Conservation (phyloP, 1,140 invertebrate genomes). For the Magallana angulata region DNA sequence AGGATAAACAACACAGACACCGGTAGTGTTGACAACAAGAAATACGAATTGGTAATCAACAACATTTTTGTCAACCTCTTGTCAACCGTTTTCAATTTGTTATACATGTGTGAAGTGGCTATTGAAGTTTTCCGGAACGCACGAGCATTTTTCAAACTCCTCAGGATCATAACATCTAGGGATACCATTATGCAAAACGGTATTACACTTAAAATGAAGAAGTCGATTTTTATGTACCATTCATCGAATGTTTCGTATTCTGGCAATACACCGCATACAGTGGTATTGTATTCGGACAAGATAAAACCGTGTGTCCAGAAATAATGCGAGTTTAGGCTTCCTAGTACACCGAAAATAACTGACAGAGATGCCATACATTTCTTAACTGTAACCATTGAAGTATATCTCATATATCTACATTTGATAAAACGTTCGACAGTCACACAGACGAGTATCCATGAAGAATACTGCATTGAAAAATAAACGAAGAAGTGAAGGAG, state of each 20-base stretch:
- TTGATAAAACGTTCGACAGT: constrained; percentile 67
- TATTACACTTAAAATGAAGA: neutral
- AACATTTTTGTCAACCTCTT: constrained; percentile 63
- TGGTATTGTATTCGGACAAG: neutral
- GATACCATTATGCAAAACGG: constrained; percentile 5
- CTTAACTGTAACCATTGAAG: constrained; percentile 44
- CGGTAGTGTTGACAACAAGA: constrained; percentile 67
- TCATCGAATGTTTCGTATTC: constrained; percentile 8
- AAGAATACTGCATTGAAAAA: constrained; percentile 66
- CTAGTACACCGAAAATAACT: neutral
- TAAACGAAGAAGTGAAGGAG: constrained; percentile 67
- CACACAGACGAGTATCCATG: constrained; percentile 71
- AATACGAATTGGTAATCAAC: constrained; percentile 61
- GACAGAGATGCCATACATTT: neutral
- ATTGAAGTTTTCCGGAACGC: constrained; percentile 41
- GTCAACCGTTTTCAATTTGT: constrained; percentile 25
- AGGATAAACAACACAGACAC: constrained; percentile 65
- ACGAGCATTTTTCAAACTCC: constrained; percentile 31
- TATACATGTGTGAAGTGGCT: constrained; percentile 17
- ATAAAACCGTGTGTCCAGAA: constrained; percentile 30
- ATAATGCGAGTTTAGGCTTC: neutral
- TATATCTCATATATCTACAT: constrained; percentile 58
- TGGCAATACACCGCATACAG: neutral
- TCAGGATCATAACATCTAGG: constrained; percentile 44
- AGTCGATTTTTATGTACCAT: constrained; percentile 29